Evolutionary conservation across 64 coral and sea anemone species (phyloP), one percentile per base, ranked within the genome.

Genomic region (Stichodactyla mertensii): DNA sequence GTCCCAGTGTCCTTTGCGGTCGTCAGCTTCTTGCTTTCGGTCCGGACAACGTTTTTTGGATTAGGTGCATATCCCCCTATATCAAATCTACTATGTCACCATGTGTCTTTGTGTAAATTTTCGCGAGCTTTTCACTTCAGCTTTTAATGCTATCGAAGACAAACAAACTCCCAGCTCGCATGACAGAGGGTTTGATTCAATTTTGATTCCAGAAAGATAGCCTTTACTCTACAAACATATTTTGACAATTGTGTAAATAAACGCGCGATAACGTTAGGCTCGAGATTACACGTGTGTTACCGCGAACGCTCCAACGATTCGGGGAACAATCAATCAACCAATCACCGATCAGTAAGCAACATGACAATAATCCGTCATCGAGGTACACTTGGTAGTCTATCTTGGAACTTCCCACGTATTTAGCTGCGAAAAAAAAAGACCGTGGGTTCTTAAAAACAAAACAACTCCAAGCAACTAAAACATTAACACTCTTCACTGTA

Each of bases 331-430:
- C 7, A 27, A 5, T 74, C 26, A 23, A 74, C 69, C 69, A 74
- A 74, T 74, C 69, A 74, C 20, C 24, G 69, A 74, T 74, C n/a
- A 74, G 16, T 11, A 74, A 74, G 69, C 69, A 74, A 74, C 69
- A 74, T 27, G 69, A 13, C 69, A 74, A 74, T 74, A n/a, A 74
- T 74, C 69, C 69, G 69, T 74, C 69, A 74, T 74, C 69, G 7
- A 74, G 27, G 24, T 27, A 23, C 23, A 74, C 24, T 74, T 74
- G 69, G 69, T 70, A 70, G 66, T 74, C 69, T 74, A 74, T 74
- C 69, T 74, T 9, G 22, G 10, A 74, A 31, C 69, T 31, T 74
- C 24, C 4, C 69, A 27, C 24, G 27, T 8, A 58, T 74, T 10
- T 9, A 74, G 24, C 69, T 74, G 69, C 27, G n/a, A 70, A 24